These are phyloP conservation scores for Podarcis raffonei DNA, from an alignment of 2,113 vertebrate genomes.

Conservation along the genomic window DNA sequence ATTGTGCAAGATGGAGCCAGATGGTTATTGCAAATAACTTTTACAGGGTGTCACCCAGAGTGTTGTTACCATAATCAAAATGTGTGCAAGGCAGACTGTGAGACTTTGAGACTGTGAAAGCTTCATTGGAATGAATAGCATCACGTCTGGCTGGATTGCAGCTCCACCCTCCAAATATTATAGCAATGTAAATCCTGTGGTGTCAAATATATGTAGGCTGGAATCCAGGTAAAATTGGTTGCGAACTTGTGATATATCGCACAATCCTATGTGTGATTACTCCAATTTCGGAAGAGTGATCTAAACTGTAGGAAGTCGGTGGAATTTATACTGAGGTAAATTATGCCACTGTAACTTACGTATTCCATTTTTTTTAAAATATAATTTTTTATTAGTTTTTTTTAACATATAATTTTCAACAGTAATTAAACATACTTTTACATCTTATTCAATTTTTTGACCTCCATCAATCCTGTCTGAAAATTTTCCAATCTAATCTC, in stretches of 20 bases:
- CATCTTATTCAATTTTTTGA: no score
- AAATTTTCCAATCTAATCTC: no score
- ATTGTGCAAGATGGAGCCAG: neutral
- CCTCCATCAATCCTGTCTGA: no score
- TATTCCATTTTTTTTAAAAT: no score
- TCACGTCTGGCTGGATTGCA: neutral
- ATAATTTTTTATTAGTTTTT: no score
- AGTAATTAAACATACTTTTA: no score
- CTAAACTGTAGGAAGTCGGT: no score
- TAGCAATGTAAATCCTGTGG: neutral
- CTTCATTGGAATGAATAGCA: neutral
- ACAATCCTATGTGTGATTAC: neutral
- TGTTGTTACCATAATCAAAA: constrained; percentile 3
- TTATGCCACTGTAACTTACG: no score
- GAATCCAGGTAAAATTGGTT: neutral
- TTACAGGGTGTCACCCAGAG: neutral
- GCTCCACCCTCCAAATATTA: neutral
- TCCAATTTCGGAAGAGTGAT: no score
- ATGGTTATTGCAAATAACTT: constrained; percentile 4
- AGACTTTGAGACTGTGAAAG: neutral
- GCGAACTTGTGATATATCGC: neutral
- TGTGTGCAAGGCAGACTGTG: neutral
- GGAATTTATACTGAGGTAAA: no score
- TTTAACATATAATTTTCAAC: no score
- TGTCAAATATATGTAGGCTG: neutral